Base-by-base conservation (phyloP, 2,113 vertebrate genomes). In the Diphyllodes magnificus region DNA sequence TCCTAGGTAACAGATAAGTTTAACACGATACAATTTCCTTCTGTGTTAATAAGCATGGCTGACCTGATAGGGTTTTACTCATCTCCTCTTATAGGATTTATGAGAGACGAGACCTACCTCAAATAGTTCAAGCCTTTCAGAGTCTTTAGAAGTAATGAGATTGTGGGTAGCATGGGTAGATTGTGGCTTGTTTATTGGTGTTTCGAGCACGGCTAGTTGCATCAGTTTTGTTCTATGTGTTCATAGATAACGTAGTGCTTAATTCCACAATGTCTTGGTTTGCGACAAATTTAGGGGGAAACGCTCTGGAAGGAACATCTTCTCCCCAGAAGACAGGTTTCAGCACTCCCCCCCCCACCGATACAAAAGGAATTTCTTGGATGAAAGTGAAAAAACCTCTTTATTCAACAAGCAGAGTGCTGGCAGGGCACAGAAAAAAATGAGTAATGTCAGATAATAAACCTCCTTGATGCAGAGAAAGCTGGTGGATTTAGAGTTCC, bases 121-220 rank as follows among this genome's bases (percentile, higher is more conserved):
- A 92, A 75, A 56, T 30, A 69, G 72, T 86, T 92, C 51, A 86
- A 87, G 44, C 53, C 39, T 87, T 90, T 59, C 88, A 65, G 83
- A 95, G 47, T 82, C 86, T 82, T 84, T 49, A 84, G 69, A 78
- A 92, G 61, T 84, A 91, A 94, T 95, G 95, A 93, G 64, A 15
- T 37, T 94, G 95, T 95, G 94, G 93, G 60, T 92, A 94, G 63
- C 79, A 77, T 83, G 82, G 79, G 79, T 90, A 83, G 76, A 63
- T 82, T 93, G 93, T 75, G 95, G 93, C 92, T 90, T 90, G 59
- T 82, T 93, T 86, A 31, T 73, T 92, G 76, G 71, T 94, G 76
- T 94, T 96, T 44, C 59, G 75, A 88, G 60, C 88, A 49, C 33
- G 28, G 40, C 71, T 68, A 18, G 76, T 71, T 94, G 69, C 77